Base-by-base conservation (phyloP, 2,113 vertebrate species). In the Albula glossodonta region DNA sequence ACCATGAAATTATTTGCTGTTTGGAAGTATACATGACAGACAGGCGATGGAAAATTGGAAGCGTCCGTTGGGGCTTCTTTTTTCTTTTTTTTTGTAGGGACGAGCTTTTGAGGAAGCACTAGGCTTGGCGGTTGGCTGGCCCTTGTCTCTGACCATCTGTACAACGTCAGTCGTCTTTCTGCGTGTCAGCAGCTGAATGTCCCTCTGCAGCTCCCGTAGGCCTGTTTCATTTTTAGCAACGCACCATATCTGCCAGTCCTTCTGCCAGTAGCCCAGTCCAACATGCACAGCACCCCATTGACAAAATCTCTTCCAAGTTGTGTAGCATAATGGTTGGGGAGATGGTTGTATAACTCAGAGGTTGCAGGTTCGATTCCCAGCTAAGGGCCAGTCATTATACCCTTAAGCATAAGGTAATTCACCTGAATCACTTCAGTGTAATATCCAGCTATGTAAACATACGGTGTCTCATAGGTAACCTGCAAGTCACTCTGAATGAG, bases 1-100 rank as follows among this genome's bases (percentile, higher is more conserved):
- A 51, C 78, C 50, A 51, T 51, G 57, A 41, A 52, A 81, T 81
- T 60, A n/a, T 86, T 86, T 31, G 66, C 83, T 31, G 52, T 41
- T 84, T 57, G 51, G 56, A 56, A 78, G 25, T 78, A n/a, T 51
- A 80, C 79, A 51, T 80, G 50, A 51, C 70, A 31, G 70, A 31
- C 70, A 31, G 31, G 17, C 70, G 31, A 31, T 74, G 70, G 70
- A 74, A 74, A 74, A 74, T 74, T 11, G 70, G 70, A 51, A 81
- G 50, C 51, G 22, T 51, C 51, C 51, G 22, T 51, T n/a, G 1
- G 11, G 13, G 53, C 13, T 3, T 41, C 5, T 80, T 15, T 31
- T 80, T 41, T 41, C 31, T 41, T 41, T 41, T 41, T 41, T 41
- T 41, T 41, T 41, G 31, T 41, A 41, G 31, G 50, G 50, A 50